phyloP scores from a whole-genome alignment of 2,797 vertebrate genomes.

The Stomatorhinus walkeri region DNA sequence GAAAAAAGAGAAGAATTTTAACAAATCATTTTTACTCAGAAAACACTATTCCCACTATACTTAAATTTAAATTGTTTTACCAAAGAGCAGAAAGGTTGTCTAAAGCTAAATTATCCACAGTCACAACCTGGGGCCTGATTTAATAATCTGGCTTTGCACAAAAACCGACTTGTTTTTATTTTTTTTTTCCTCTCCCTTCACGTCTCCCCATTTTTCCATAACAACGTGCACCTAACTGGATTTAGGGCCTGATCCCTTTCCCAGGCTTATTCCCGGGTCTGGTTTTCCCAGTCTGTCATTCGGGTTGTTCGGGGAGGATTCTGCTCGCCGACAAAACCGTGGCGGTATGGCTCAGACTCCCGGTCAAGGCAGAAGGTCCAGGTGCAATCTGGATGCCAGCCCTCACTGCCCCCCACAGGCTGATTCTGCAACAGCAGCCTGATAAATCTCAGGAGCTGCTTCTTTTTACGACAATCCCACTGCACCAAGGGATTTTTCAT shows the following conservation, averaged over 20 bases:
- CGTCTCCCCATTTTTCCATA: constrained; percentile 48
- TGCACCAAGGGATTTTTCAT: neutral
- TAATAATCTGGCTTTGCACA: neutral
- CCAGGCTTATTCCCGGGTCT: constrained; percentile 51
- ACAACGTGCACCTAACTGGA: constrained; percentile 49
- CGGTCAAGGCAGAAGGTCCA: neutral
- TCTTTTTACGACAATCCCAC: neutral
- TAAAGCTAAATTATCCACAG: constrained; percentile 1
- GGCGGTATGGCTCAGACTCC: neutral
- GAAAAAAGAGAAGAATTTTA: neutral
- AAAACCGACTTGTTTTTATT: neutral
- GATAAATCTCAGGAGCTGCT: constrained; percentile 5
- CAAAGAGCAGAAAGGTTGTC: neutral
- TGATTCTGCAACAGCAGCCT: neutral
- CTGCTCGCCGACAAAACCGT: neutral
- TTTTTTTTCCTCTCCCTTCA: neutral
- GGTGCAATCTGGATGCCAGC: neutral
- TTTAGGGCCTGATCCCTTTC: constrained; percentile 51
- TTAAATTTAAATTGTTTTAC: neutral
- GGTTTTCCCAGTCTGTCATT: constrained; percentile 5
- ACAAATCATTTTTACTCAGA: neutral
- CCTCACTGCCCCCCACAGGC: neutral
- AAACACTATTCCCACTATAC: neutral
- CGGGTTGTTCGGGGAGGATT: constrained; percentile 26
- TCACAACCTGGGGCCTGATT: neutral